These are phyloP conservation scores for Drosophila macrothrix DNA, from an alignment of 2,888 invertebrate species.

Conservation along the genomic window DNA sequence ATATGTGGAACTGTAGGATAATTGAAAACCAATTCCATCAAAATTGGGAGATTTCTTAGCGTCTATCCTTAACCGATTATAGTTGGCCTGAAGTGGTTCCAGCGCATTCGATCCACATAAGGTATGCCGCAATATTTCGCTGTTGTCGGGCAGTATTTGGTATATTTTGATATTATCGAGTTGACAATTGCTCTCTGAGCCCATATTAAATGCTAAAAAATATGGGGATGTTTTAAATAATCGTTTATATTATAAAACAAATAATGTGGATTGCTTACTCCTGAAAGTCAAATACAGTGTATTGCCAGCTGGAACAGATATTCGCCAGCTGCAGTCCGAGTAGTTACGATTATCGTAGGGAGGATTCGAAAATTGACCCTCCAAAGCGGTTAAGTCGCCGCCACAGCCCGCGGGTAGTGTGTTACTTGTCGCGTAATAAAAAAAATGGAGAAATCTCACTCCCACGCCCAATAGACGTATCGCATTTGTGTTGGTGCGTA, in stretches of 20 bases:
- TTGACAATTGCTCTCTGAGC: constrained; percentile 87
- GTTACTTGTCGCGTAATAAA: constrained; percentile 65
- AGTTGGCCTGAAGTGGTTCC: constrained; percentile 81
- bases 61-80: constrained; percentile 84
- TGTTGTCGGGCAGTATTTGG: constrained; percentile 84
- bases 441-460: constrained; percentile 29
- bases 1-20: constrained; percentile 19
- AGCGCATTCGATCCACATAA: constrained; percentile 85
- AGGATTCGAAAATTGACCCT: constrained; percentile 87
- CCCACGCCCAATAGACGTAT: constrained; percentile 57
- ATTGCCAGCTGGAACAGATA: constrained; percentile 86
- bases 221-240: neutral
- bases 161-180: constrained; percentile 88
- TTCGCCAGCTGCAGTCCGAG: constrained; percentile 87
- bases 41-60: constrained; percentile 89
- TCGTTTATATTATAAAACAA: neutral
- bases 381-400: constrained; percentile 59
- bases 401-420: constrained; percentile 75
- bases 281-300: constrained; percentile 61
- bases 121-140: constrained; percentile 80
- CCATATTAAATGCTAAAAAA: constrained; percentile 87
- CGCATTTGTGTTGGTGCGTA: constrained; percentile 61
- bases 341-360: constrained; percentile 87
- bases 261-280: constrained; percentile 52
- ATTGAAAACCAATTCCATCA: constrained; percentile 89